These are phyloP conservation scores for Sorex maritimensis DNA, from an alignment of 2,797 vertebrate genomes.

Conservation along the genomic window DNA sequence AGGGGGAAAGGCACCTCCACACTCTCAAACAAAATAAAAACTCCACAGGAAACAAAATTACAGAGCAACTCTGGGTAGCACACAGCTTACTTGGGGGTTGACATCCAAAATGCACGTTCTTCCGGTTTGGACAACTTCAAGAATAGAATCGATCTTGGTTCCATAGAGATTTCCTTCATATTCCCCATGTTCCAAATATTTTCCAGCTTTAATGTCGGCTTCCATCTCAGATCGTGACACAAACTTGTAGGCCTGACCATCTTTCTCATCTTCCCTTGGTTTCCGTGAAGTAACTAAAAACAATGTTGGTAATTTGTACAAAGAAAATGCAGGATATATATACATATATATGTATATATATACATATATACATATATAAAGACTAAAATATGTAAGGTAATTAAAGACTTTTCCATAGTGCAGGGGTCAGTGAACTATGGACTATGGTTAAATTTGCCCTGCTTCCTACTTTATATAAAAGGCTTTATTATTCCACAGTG, in stretches of 20 bases:
- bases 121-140: constrained; percentile 95
- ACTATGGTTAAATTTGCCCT: background rate
- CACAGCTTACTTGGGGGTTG: constrained; percentile 95
- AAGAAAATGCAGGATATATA: constrained; percentile 21
- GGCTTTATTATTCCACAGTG: background rate
- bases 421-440: background rate
- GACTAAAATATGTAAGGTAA: background rate
- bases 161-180: constrained; percentile 99
- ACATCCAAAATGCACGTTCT: constrained; percentile 98
- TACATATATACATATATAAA: background rate
- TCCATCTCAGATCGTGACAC: constrained; percentile 96
- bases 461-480: constrained; percentile 31
- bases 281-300: constrained; percentile 96
- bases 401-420: background rate
- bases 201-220: constrained; percentile 95
- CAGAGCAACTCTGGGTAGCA: constrained; percentile 37
- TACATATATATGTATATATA: background rate
- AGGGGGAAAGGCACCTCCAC: constrained; percentile 12
- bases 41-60: constrained; percentile 12
- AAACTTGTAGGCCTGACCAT: constrained; percentile 97
- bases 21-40: constrained; percentile 22
- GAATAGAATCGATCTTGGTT: constrained; percentile 99
- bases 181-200: constrained; percentile 98
- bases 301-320: constrained; percentile 69
- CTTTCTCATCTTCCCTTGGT: constrained; percentile 96